Base-by-base conservation (phyloP, 2,888 invertebrate species). In the Rhimphoctona megacephalus region DNA sequence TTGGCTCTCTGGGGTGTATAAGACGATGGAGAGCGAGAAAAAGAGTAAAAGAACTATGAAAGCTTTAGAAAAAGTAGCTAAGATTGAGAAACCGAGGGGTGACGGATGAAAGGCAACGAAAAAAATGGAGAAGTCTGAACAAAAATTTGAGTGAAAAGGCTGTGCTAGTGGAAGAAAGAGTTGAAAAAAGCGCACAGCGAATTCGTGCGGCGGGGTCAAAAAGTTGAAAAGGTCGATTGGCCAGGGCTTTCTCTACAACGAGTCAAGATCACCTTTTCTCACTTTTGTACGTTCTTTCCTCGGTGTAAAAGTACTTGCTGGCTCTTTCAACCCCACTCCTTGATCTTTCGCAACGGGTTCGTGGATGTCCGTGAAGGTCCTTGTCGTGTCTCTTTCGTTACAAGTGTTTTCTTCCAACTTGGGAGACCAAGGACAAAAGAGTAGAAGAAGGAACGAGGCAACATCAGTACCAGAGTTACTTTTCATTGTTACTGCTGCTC, bases 201-300 rank as follows among this genome's bases (percentile, higher is more conserved):
- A 52, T 33, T 57, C 3, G 61, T 46, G 19, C 57, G 43, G 49
- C 52, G 57, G 81, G 83, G 86, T 70, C 69, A 61, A 69, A 86
- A 84, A 86, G 86, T 86, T 78, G 54, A 54, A 81, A 86, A 84
- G 78, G 84, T 84, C 83, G 81, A 86, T 86, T 78, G 83, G 77
- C 72, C 52, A 22, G 77, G 72, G 76, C 54, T 43, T 46, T n/a
- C 76, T 83, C 36, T 81, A 30, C n/a, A 36, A 19, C 64, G 66
- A 46, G 46, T 46, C 80, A 70, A 54, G 79, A 80, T 83, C 69
- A 74, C 52, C 79, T 78, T 57, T 76, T 67, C 73, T 66, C 46
- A 39, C 67, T 70, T 77, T 85, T 52, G 54, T 39, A 46, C 70
- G 22, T 17, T 74, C 33, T 43, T 70, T 67, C 19, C 61, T 36